phyloP scores from a whole-genome alignment of 2,888 invertebrate genomes.

The Drosophila nigritarsus region DNA sequence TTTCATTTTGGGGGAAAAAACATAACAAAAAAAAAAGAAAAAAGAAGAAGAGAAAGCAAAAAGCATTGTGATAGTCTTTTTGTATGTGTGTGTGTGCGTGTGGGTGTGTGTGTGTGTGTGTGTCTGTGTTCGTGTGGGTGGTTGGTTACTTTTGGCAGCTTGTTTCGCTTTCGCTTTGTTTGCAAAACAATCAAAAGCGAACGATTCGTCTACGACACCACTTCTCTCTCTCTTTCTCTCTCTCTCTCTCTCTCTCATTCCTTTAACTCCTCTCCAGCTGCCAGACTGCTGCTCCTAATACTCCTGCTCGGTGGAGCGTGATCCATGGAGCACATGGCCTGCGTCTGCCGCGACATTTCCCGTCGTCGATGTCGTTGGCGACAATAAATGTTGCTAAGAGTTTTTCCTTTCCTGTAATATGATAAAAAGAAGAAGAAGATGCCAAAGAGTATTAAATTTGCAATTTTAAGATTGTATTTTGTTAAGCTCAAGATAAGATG shows the following conservation, averaged over 20 bases:
- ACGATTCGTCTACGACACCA: conserved; percentile 53
- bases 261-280: neutral
- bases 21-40: neutral
- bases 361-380: conserved; percentile 63
- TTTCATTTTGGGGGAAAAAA: conserved; percentile 64
- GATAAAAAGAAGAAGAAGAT: neutral
- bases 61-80: conserved; percentile 52
- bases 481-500: neutral
- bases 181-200: conserved; percentile 77
- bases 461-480: neutral
- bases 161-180: conserved; percentile 76
- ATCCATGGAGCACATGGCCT: conserved; percentile 52
- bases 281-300: conserved; percentile 9
- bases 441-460: neutral
- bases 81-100: conserved; percentile 7
- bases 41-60: conserved; percentile 54
- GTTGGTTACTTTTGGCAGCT: conserved; percentile 36
- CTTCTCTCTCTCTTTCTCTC: neutral
- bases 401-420: conserved; percentile 41
- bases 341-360: conserved; percentile 50
- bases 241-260: neutral
- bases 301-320: conserved; percentile 48
- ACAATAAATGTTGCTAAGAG: conserved; percentile 70
- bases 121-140: conserved; percentile 29
- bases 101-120: conserved; percentile 6